Base-by-base conservation (phyloP, 2,888 invertebrate genomes). In the Drosophila pullipes region DNA sequence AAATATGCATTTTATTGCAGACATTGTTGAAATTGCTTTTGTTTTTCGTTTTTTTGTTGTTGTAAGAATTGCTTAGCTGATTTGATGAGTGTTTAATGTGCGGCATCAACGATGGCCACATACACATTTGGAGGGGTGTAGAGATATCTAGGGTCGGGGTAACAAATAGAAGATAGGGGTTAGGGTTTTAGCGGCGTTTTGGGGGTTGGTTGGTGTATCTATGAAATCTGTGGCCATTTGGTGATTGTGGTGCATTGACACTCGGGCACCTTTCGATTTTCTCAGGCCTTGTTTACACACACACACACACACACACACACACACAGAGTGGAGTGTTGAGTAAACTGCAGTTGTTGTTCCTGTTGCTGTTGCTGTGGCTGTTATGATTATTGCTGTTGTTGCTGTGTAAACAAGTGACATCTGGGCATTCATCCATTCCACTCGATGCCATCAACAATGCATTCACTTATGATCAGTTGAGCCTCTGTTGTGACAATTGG, bases 391-490 rank as follows among this genome's bases (percentile, higher is more conserved):
- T 62, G 70, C 52, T 69, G 69, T 54, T 62, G 67, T 62, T 58
- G 60, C 44, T 74, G 75, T 67, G 90, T 78, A 89, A 90, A 87
- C 86, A 87, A 87, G 74, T 89, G 86, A 87, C 90, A 87, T 87
- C 86, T 87, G 86, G 84, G 61, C 69, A 63, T 28, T 28, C 28
- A 53, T 44, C 61, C 47, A 63, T 37, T 33, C 39, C 28, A 39
- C 3, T 18, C 50, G 50, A 39, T 60, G 52, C 39, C 70, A 76
- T 47, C 31, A 65, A 70, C 60, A 57, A 64, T 66, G 50, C 70
- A 76, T 47, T 35, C 65, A 70, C 60, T 68, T 60, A 49, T 69
- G 67, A 65, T 68, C 60, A 18, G 64, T 37, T 59, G 53, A 9
- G 67, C 41, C 71, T 41, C 59, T 65, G 76, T 65, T 76, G 75